Percentiles rank a stretch among this genome's conserved stretches.
These are phyloP conservation scores for Cephus runcator DNA, from an alignment of 2,888 invertebrate species.

Conservation along the genomic window DNA sequence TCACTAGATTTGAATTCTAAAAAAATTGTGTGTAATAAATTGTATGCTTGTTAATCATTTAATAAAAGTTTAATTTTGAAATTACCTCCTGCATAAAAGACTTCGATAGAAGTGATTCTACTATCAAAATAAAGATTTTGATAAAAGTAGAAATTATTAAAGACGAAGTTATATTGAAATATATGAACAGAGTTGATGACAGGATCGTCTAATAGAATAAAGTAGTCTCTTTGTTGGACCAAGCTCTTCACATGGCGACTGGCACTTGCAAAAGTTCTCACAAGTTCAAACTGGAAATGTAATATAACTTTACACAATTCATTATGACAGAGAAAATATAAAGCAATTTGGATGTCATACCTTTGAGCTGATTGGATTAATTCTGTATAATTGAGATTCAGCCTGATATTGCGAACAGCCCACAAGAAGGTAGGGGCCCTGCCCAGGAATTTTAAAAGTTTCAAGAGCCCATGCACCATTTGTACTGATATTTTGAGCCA, in stretches of 20 bases:
- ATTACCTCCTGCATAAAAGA: conserved; percentile 49
- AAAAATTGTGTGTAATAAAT: background rate
- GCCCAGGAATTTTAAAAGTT: conserved; percentile 33
- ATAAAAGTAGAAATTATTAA: conserved; percentile 45
- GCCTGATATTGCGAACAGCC: conserved; percentile 38
- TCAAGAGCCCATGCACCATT: conserved; percentile 43
- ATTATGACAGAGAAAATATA: background rate
- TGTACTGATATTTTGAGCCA: conserved; percentile 40
- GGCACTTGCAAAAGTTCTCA: conserved; percentile 42
- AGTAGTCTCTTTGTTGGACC: conserved; percentile 31
- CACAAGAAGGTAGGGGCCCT: conserved; percentile 36
- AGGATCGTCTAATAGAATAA: conserved; percentile 48
- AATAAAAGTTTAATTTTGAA: background rate
- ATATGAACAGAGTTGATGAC: conserved; percentile 45
- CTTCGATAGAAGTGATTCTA: conserved; percentile 36
- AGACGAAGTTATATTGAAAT: conserved; percentile 36
- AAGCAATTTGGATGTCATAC: conserved; percentile 22
- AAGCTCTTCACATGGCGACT: conserved; percentile 45
- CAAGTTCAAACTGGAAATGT: conserved; percentile 33
- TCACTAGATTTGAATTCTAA: conserved; percentile 40
- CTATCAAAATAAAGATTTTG: conserved; percentile 48
- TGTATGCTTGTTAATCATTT: background rate
- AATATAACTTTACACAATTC: background rate
- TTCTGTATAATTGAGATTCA: conserved; percentile 41
- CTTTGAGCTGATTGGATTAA: conserved; percentile 28